Base-by-base conservation (phyloP, 2,888 invertebrate species). In the Dolichopus griseipennis region DNA sequence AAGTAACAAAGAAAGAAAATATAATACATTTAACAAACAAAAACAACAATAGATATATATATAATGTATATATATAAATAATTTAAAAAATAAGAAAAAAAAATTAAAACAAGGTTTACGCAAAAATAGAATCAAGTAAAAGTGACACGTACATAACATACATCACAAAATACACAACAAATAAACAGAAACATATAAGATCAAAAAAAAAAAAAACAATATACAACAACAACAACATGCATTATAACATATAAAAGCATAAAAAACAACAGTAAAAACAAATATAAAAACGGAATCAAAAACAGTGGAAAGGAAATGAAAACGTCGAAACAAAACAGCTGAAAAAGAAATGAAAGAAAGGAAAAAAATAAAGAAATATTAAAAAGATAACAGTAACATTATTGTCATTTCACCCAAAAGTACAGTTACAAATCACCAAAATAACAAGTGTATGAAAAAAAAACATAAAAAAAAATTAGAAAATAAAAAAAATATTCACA, bases 131-230 rank as follows among this genome's bases (percentile, higher is more conserved):
- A 52, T 52, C 52, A 52, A 52, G 52, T 52, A 52, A 52, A 52
- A 52, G 52, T 52, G 52, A 52, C 52, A 52, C 52, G 52, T 52
- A 52, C 52, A 52, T 18, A 52, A 52, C 52, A 52, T 52, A 52
- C 52, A 52, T 52, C 52, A 52, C 52, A 52, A 52, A 52, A 12
- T 52, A 52, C 52, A 52, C 52, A 18, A 12, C 15, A 9, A 41
- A 12, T 41, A 12, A 2, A 41, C 41, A 41, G n/a, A n/a, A n/a
- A n/a, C n/a, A n/a, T n/a, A n/a, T n/a, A n/a, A n/a, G n/a, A n/a
- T n/a, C 41, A 41, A 12, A 9, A 9, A 41, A 9, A 41, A 41
- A 9, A 41, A 9, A n/a, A n/a, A n/a, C n/a, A 41, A 41, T 12
- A 41, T 12, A 9, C 41, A 41, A n/a, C 2, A 41, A 41, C 41